A percentile compares a stretch with the other conserved stretches of the same genome.
Evolutionary conservation across 2,888 invertebrate genomes (phyloP).

Genomic region (Rotaria macrura): DNA sequence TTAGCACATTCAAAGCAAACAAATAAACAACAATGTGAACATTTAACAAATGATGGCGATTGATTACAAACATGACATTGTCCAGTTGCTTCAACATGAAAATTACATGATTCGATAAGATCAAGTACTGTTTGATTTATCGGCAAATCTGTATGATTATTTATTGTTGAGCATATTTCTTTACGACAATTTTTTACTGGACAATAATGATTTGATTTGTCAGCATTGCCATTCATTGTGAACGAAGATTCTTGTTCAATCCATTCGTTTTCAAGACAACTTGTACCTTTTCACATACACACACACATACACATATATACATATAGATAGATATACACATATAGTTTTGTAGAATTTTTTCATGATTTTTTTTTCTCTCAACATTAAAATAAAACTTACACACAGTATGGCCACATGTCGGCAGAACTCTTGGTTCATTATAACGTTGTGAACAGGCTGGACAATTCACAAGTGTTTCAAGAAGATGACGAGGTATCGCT

Average conservation of each 20-base stretch:
- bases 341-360: too few species aligned
- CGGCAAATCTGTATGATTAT: background rate
- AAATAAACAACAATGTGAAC: conserved; percentile 15
- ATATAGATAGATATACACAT: too few species aligned
- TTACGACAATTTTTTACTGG: background rate
- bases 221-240: background rate
- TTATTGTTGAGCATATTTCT: background rate
- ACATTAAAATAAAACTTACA: background rate
- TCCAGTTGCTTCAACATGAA: conserved; percentile 7
- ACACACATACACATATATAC: too few species aligned
- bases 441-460: conserved; percentile 7
- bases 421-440: background rate
- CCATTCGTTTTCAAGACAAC: background rate
- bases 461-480: conserved; percentile 8
- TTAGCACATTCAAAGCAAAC: conserved; percentile 16
- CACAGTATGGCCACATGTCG: background rate
- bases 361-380: too few species aligned
- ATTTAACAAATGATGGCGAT: conserved; percentile 10
- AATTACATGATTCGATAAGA: background rate
- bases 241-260: background rate
- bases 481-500: conserved; percentile 7
- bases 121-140: conserved; percentile 12
- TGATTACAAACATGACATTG: conserved; percentile 18
- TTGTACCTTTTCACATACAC: too few species aligned
- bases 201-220: background rate